Conservation (phyloP, 1,140 invertebrate genomes). For the Gryon sp. region DNA sequence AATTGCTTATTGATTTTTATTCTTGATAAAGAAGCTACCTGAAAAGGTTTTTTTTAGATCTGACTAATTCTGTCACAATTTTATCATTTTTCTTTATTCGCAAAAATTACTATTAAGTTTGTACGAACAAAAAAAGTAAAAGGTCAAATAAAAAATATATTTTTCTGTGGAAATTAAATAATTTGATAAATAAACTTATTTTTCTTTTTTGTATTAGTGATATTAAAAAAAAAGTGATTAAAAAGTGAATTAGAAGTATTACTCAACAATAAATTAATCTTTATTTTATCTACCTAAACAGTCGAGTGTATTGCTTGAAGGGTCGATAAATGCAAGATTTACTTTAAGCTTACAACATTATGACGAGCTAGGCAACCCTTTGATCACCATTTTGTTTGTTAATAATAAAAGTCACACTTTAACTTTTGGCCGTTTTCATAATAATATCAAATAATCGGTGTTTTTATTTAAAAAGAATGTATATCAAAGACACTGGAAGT, state of each 20-base stretch:
- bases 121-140: not conserved
- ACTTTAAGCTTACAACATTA: conserved; percentile 41
- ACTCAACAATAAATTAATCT: conserved; percentile 30
- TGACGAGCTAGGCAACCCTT: conserved; percentile 21
- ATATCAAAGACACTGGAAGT: conserved; percentile 42
- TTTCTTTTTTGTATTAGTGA: not conserved
- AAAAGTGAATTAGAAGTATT: no score
- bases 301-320: conserved; percentile 39
- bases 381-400: conserved; percentile 25
- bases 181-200: conserved; percentile 9
- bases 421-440: conserved; percentile 20
- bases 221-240: not conserved
- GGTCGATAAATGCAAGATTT: conserved; percentile 56
- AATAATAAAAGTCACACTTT: conserved; percentile 29
- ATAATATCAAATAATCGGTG: conserved; percentile 9
- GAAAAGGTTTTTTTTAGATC: conserved; percentile 22
- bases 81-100: no score
- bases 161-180: no score
- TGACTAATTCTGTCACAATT: no score
- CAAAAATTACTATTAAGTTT: no score
- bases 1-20: conserved; percentile 56
- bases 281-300: conserved; percentile 32
- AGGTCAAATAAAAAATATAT: no score
- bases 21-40: conserved; percentile 32
- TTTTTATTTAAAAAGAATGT: conserved; percentile 32